These are phyloP conservation scores for Nomada flava DNA, from an alignment of 2,888 invertebrate genomes.

Conservation along the genomic window DNA sequence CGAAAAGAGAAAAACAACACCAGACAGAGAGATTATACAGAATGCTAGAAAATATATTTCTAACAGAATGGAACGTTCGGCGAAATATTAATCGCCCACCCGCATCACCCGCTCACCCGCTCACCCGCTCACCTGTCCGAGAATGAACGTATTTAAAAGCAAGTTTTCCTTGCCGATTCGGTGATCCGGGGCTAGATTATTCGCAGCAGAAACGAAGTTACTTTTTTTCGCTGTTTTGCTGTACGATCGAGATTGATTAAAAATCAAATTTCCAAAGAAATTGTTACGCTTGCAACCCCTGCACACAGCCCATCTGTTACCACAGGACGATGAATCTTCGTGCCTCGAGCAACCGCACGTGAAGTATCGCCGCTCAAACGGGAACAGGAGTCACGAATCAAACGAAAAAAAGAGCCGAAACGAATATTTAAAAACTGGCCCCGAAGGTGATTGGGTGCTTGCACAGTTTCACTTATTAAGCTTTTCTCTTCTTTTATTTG, in stretches of 20 bases:
- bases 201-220: slow-evolving; percentile 18
- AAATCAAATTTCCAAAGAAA: neutral
- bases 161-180: slow-evolving; percentile 24
- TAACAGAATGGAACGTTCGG: neutral
- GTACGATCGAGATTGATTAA: neutral
- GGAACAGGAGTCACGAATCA: slow-evolving; percentile 24
- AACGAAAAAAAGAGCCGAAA: neutral
- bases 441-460: neutral
- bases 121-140: slow-evolving; percentile 51
- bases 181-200: slow-evolving; percentile 49
- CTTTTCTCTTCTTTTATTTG: neutral
- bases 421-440: neutral
- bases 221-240: slow-evolving; percentile 5
- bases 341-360: slow-evolving; percentile 40
- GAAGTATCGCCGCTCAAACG: slow-evolving; percentile 42
- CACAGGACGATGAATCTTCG: neutral
- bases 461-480: neutral
- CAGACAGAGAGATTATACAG: too few relatives aligned
- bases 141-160: slow-evolving; percentile 35
- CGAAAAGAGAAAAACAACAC: neutral
- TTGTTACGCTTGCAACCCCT: neutral
- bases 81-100: slow-evolving; percentile 31
- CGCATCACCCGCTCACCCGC: slow-evolving; percentile 41
- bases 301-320: slow-evolving; percentile 40
- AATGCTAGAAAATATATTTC: neutral